A percentile compares a stretch with the other conserved stretches of the same genome.
phyloP scores from a whole-genome alignment of 2,888 invertebrate genomes.

The Yponomeuta evonymella region DNA sequence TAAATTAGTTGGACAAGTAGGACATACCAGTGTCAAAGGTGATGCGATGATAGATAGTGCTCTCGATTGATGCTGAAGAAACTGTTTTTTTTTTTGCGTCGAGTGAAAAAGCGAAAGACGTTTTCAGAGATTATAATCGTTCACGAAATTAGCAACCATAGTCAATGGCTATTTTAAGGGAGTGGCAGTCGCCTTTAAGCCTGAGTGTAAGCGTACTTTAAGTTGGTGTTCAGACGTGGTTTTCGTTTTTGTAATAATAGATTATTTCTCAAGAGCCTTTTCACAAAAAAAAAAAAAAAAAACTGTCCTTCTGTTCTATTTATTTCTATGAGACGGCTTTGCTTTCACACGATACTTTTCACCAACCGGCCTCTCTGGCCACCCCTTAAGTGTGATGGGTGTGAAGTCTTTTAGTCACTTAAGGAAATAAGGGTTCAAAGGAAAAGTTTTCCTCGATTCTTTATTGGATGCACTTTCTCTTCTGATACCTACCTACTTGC shows the following conservation, averaged over 20 bases:
- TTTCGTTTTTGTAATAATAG: not conserved
- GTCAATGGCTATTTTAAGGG: too few species aligned
- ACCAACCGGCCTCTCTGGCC: conserved; percentile 62
- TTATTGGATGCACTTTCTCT: conserved; percentile 7
- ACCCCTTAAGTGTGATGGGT: conserved; percentile 55
- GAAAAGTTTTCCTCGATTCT: conserved; percentile 12
- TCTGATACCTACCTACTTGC: not conserved
- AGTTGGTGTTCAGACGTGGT: not conserved
- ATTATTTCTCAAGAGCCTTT: too few species aligned
- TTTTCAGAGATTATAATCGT: too few species aligned
- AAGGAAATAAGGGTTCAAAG: conserved; percentile 27
- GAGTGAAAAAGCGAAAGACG: too few species aligned
- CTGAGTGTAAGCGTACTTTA: too few species aligned
- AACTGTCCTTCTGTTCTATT: not conserved
- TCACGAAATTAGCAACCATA: too few species aligned
- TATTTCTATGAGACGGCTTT: conserved; percentile 21
- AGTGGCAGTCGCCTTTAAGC: too few species aligned
- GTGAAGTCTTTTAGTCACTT: conserved; percentile 50
- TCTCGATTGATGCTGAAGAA: too few species aligned
- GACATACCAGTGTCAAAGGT: too few species aligned
- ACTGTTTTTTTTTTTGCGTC: too few species aligned
- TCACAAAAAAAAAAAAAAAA: not conserved
- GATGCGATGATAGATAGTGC: too few species aligned
- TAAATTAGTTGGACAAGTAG: too few species aligned
- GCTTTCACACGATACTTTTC: conserved; percentile 47